A percentile compares a stretch with the other conserved stretches of the same genome.
Conservation (phyloP, 2,797 vertebrate species). For the Poliocrania exsul region DNA sequence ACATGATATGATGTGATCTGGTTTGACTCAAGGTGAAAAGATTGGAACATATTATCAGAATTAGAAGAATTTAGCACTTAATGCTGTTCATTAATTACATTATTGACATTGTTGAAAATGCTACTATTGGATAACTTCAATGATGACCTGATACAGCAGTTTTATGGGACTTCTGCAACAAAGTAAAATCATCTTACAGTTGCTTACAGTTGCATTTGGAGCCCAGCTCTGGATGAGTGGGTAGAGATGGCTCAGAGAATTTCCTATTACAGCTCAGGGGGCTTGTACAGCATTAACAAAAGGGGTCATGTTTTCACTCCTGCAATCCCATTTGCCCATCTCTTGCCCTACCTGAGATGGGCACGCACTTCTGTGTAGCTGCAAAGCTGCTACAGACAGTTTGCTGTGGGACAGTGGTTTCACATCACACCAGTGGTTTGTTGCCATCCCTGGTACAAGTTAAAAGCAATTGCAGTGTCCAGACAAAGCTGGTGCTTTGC, state of each 20-base stretch:
- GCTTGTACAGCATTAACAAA: background rate
- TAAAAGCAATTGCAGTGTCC: background rate
- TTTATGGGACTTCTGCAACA: background rate
- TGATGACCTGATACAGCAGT: background rate
- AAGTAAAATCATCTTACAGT: background rate
- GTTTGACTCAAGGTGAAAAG: background rate
- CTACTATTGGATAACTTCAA: background rate
- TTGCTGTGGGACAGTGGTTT: rapidly evolving
- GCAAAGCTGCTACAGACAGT: background rate
- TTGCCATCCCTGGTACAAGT: background rate
- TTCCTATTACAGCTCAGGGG: background rate
- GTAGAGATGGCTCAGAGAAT: background rate
- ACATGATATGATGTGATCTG: background rate
- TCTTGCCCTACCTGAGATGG: background rate
- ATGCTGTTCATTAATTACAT: background rate
- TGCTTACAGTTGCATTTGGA: background rate
- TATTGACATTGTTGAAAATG: background rate
- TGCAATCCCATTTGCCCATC: background rate
- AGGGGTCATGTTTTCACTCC: background rate
- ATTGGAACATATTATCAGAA: background rate
- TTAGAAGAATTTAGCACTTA: background rate
- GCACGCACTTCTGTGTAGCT: background rate
- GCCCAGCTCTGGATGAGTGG: background rate
- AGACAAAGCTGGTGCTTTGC: background rate
- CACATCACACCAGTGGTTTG: rapidly evolving